Evolutionary conservation across 1,140 invertebrate species (phyloP).

Genomic region (Pygmarrhopalites habei): DNA sequence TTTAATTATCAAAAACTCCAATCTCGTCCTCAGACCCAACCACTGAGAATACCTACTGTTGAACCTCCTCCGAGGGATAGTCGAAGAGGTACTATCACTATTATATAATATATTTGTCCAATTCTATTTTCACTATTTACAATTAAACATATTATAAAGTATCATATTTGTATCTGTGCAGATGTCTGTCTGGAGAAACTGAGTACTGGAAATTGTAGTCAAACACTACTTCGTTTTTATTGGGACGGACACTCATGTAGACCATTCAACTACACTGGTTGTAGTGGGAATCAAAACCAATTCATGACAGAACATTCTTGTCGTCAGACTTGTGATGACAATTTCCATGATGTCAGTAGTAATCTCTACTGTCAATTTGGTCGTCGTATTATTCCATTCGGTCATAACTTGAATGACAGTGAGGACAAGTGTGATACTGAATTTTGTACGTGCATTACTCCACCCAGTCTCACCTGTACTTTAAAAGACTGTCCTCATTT

Average conservation of each 20-base stretch:
- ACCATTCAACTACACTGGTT: slow-evolving; percentile 80
- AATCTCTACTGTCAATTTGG: not conserved
- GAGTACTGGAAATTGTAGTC: slow-evolving; percentile 71
- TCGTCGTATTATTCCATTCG: not conserved
- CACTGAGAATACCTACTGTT: too few species aligned
- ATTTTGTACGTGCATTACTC: slow-evolving; percentile 2
- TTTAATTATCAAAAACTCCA: too few species aligned
- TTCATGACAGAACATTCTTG: slow-evolving; percentile 73
- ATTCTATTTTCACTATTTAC: too few species aligned
- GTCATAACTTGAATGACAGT: not conserved
- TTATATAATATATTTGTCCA: too few species aligned
- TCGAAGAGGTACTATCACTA: too few species aligned
- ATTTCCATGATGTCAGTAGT: not conserved
- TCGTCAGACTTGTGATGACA: slow-evolving; percentile 54
- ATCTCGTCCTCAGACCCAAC: too few species aligned
- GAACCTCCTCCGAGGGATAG: too few species aligned
- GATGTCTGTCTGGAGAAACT: slow-evolving; percentile 66
- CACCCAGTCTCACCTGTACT: slow-evolving; percentile 2
- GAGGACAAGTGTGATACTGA: not conserved
- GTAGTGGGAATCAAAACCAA: slow-evolving; percentile 81
- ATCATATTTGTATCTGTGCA: too few species aligned
- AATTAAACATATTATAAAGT: too few species aligned
- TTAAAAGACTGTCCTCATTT: not conserved
- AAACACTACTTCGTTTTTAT: slow-evolving; percentile 70
- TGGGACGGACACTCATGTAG: slow-evolving; percentile 69